These are phyloP conservation scores for Chionomys nivalis DNA, from an alignment of 2,113 vertebrate species.

Conservation along the genomic window DNA sequence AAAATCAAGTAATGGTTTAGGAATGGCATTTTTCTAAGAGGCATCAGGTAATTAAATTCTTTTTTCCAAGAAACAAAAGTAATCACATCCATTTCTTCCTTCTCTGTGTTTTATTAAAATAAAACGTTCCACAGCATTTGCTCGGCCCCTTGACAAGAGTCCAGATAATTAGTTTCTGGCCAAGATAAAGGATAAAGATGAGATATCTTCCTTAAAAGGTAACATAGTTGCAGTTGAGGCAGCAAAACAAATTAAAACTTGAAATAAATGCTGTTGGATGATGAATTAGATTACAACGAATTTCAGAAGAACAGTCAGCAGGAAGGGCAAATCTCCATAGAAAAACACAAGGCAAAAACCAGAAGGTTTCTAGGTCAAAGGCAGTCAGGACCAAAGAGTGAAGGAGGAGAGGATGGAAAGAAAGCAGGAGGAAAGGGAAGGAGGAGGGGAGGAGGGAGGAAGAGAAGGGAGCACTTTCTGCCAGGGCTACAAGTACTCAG, in stretches of 20 bases:
- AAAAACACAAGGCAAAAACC: not conserved
- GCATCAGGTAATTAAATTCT: slow-evolving; percentile 3
- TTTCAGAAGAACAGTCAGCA: not conserved
- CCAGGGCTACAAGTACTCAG: not conserved
- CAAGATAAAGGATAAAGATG: not conserved
- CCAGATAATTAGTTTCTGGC: slow-evolving; percentile 40
- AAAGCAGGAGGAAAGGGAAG: not conserved
- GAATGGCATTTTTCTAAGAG: slow-evolving; percentile 34
- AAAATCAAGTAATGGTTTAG: slow-evolving; percentile 33
- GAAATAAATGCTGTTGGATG: slow-evolving; percentile 2
- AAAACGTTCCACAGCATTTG: not conserved
- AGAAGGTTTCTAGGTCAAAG: not conserved
- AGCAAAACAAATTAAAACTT: slow-evolving; percentile 37
- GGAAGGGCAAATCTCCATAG: not conserved
- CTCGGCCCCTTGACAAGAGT: slow-evolving; percentile 24
- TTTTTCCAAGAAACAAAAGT: not conserved
- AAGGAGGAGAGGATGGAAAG: not conserved
- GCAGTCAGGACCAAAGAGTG: not conserved
- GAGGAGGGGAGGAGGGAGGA: not conserved
- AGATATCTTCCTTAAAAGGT: not conserved
- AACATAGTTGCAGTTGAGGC: not conserved
- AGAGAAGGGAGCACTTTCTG: not conserved
- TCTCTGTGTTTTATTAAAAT: slow-evolving; percentile 27
- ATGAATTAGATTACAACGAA: not conserved
- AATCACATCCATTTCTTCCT: not conserved